Evolutionary conservation across 2,888 invertebrate species (phyloP).

Genomic region (Oligia latruncula): DNA sequence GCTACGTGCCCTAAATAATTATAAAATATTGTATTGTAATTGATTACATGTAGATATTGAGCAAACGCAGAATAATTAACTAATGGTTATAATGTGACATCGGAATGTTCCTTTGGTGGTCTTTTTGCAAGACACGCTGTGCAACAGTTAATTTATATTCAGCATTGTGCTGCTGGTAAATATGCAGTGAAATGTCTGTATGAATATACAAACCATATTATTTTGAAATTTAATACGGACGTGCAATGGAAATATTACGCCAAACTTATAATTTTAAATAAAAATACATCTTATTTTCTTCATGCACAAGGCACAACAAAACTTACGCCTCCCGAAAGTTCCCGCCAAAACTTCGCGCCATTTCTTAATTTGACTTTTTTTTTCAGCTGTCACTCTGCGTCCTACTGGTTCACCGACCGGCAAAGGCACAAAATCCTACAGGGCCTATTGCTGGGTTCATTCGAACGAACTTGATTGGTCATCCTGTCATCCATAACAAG

Average conservation of each 20-base stretch:
- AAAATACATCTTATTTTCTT: background rate
- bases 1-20: background rate
- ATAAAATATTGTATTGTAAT: background rate
- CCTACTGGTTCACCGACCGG: constrained; percentile 72
- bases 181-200: constrained; percentile 13
- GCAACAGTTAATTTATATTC: constrained; percentile 27
- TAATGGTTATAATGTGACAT: constrained; percentile 18
- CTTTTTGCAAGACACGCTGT: background rate
- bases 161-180: constrained; percentile 28
- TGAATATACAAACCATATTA: constrained; percentile 15
- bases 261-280: background rate
- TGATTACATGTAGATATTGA: background rate
- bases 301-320: constrained; percentile 3
- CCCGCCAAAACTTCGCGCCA: constrained; percentile 27
- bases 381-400: constrained; percentile 78
- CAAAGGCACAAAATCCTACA: constrained; percentile 67
- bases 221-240: background rate
- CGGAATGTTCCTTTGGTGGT: constrained; percentile 7
- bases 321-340: background rate
- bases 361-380: constrained; percentile 54
- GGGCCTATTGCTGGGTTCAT: constrained; percentile 81
- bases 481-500: constrained; percentile 90
- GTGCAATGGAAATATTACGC: background rate
- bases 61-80: constrained; percentile 24
- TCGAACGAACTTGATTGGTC: constrained; percentile 90